Conservation (phyloP, 2,797 vertebrate species). For the Sus cebifrons region DNA sequence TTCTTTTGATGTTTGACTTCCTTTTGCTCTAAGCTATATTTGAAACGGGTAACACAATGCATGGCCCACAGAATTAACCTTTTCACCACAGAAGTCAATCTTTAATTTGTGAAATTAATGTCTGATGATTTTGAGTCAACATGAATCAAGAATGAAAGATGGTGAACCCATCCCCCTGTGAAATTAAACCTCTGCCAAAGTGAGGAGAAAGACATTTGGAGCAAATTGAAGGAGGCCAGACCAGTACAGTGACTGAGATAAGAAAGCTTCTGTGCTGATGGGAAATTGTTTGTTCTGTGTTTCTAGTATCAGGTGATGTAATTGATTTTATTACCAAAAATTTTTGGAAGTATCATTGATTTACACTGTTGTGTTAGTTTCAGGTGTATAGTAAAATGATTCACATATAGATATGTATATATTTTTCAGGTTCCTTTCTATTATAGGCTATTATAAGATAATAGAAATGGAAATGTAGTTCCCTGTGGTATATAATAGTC, state of each 20-base stretch:
- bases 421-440: neutral
- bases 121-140: neutral
- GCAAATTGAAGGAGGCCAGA: neutral
- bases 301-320: neutral
- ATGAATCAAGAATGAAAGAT: neutral
- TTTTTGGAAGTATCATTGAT: neutral
- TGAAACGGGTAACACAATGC: neutral
- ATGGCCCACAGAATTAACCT: neutral
- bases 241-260: accelerated
- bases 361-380: neutral
- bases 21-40: neutral
- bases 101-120: constrained; percentile 27
- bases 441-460: neutral
- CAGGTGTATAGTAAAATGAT: neutral
- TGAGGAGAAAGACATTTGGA: neutral
- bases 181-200: neutral
- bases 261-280: neutral
- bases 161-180: neutral
- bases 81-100: neutral
- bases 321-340: neutral
- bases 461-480: no score
- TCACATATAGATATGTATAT: neutral
- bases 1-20: neutral
- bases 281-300: neutral
- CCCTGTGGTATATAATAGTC: neutral